These are phyloP conservation scores for Saimiri boliviensis DNA, from an alignment of 2,113 vertebrate species.

Conservation along the genomic window DNA sequence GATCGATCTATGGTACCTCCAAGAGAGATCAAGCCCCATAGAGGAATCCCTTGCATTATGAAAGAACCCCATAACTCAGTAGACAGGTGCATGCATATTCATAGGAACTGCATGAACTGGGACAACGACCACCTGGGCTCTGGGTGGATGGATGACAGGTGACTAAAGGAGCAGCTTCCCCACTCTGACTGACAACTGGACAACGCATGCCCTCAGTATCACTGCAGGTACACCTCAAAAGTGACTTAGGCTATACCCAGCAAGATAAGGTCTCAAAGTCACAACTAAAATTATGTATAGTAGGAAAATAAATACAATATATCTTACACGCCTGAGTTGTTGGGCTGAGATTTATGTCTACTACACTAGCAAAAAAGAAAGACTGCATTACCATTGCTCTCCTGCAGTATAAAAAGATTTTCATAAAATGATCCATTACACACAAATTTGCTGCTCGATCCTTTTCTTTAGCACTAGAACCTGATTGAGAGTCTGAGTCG, in stretches of 20 bases:
- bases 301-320: neutral
- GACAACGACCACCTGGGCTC: neutral
- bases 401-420: slow-evolving; percentile 87
- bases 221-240: neutral
- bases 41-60: neutral
- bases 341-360: neutral
- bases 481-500: slow-evolving; percentile 40
- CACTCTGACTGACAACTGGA: neutral
- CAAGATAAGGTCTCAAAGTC: neutral
- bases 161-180: neutral
- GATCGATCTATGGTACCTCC: neutral
- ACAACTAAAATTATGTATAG: neutral
- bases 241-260: neutral
- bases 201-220: neutral
- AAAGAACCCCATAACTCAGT: neutral
- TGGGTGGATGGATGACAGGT: neutral
- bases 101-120: neutral
- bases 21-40: neutral
- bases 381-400: slow-evolving; percentile 90
- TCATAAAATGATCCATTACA: slow-evolving; percentile 85
- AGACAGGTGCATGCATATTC: neutral
- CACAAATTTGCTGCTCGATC: slow-evolving; percentile 25
- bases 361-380: neutral
- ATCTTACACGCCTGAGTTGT: neutral
- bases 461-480: slow-evolving; percentile 47